Base-by-base conservation (phyloP, 2,888 invertebrate species). In the Omphaloscelis lunosa region DNA sequence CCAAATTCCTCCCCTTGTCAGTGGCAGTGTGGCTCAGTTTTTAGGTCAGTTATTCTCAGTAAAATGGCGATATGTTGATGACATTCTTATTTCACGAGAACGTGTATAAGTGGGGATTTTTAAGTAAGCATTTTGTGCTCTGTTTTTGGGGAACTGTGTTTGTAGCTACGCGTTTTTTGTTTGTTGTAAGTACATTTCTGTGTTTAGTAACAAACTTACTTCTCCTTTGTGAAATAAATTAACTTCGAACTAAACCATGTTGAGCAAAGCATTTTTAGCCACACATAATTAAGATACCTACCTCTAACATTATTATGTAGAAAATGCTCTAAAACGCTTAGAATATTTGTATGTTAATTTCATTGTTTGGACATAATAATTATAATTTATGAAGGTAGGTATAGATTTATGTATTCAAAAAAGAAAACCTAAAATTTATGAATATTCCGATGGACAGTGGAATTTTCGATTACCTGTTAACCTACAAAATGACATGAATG, bases 31-130 rank as follows among this genome's bases (percentile, higher is more conserved):
- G 79, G 78, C 86, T 88, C 82, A 86, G 91, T 92, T 93, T 93
- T 92, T 93, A 91, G 93, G 92, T 92, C 93, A 92, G 90, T 92
- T 90, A 90, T 90, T 89, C 84, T 74, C 67, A 75, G 77, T 83
- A 75, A 80, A 79, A 79, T 48, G 62, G 86, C 85, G 82, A 89
- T 88, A 90, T 90, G 89, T 85, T 88, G 87, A 88, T 89, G 86
- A 88, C 83, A 83, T 89, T 88, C 77, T 86, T 80, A 84, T 82
- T 85, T 63, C 75, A 20, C 70, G 23, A 29, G 61, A 84, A 80
- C 89, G 87, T 85, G 85, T 72, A 66, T 73, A 85, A 83, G 83
- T 76, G 70, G 72, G 7, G 27, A 53, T 72, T 69, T 62, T 81
- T 67, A 51, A 59, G 62, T 45, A 74, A 71, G 63, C 72, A 51